A percentile compares a stretch with the other conserved stretches of the same genome.
These are phyloP conservation scores for Thera britannica DNA, from an alignment of 2,888 invertebrate species.

Conservation along the genomic window DNA sequence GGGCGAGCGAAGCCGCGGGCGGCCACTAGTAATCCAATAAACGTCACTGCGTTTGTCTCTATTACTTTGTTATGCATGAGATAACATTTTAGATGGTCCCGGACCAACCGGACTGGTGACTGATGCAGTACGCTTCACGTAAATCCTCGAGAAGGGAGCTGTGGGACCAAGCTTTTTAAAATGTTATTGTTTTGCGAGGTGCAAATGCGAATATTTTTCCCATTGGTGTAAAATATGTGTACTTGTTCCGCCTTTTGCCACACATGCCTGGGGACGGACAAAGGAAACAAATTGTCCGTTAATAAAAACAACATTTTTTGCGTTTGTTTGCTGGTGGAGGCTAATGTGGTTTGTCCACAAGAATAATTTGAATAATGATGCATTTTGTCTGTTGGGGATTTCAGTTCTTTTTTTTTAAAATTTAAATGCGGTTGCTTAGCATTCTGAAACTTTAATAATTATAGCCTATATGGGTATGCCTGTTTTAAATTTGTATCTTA, in stretches of 20 bases:
- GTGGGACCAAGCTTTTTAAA: slow-evolving; percentile 41
- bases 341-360: slow-evolving; percentile 31
- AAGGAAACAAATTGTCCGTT: slow-evolving; percentile 36
- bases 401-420: slow-evolving; percentile 1
- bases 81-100: neutral
- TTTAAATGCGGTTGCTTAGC: neutral
- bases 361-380: slow-evolving; percentile 39
- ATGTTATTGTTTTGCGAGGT: slow-evolving; percentile 58
- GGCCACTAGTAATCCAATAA: too few relatives aligned
- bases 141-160: slow-evolving; percentile 30
- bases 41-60: neutral
- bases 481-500: too few relatives aligned
- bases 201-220: slow-evolving; percentile 53
- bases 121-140: slow-evolving; percentile 8
- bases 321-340: slow-evolving; percentile 28
- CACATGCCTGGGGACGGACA: slow-evolving; percentile 37
- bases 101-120: neutral
- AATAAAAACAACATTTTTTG: slow-evolving; percentile 33
- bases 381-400: neutral
- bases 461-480: too few relatives aligned
- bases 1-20: too few relatives aligned
- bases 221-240: slow-evolving; percentile 61
- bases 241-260: slow-evolving; percentile 36
- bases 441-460: too few relatives aligned
- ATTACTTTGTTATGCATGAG: neutral